Base-by-base conservation (phyloP, 2,797 vertebrate species). In the Zonotrichia albicollis region DNA sequence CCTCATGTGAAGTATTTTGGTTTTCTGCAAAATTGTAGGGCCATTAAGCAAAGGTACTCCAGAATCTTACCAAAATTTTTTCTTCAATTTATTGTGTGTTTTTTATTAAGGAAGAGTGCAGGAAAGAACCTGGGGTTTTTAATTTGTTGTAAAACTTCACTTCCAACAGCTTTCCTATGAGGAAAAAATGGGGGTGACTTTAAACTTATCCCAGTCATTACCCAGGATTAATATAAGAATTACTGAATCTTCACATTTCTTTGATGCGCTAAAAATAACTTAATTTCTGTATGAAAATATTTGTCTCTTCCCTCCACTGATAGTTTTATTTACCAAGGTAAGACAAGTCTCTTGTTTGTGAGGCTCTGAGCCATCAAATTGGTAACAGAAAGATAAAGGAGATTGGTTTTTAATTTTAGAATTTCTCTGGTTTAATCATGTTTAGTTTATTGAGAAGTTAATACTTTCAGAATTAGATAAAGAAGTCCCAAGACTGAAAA, bases 41-140 rank as follows among this genome's bases (percentile, higher is more conserved):
- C 13, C 1, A 1, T 61, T 8, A 61, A 82, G 26, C 23, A 11
- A 72, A 68, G 4, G 13, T 84, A 40, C n/a, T 77, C 29, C 30
- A 22, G 15, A 76, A 67, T 53, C 1, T 30, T 92, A 67, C 7
- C 32, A 66, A 3, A 8, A 66, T 2, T 5, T 45, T 74, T 62
- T 67, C 17, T 85, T 84, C 23, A 27, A 26, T 53, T 48, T 83
- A 21, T 30, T 53, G 3, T 61, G 3, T 27, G 27, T 50, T 80
- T 60, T 83, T 50, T 87, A 29, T 54, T 40, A 42, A 53, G 6
- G 29, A 20, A 78, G 9, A 42, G 3, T 65, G 19, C 19, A 16
- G 32, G 8, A 50, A 91, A 34, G 5, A 29, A 2, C 6, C 14
- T 9, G 12, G 1, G 0, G 1, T 19, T 48, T 80, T 50, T 40